phyloP scores from a whole-genome alignment of 2,797 vertebrate species.

The Clarias platycephalus region DNA sequence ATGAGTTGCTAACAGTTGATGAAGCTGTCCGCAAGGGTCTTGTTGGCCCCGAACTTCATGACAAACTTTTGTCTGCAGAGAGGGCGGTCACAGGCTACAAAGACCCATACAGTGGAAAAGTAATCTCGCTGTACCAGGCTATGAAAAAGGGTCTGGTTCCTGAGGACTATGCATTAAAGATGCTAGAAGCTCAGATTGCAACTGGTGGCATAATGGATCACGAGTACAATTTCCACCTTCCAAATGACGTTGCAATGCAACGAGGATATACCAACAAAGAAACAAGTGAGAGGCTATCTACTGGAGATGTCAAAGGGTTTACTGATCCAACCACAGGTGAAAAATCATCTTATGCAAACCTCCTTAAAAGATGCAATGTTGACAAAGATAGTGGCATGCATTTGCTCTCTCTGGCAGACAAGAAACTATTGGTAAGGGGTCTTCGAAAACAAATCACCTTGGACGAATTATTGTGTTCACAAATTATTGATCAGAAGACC shows the following conservation, averaged over 20 bases:
- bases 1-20: slow-evolving; percentile 88
- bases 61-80: slow-evolving; percentile 91
- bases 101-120: slow-evolving; percentile 92
- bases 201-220: slow-evolving; percentile 93
- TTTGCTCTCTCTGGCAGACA: slow-evolving; percentile 83
- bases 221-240: slow-evolving; percentile 88
- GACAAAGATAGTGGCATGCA: slow-evolving; percentile 79
- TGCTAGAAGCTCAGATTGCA: slow-evolving; percentile 90
- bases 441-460: slow-evolving; percentile 91
- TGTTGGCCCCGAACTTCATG: slow-evolving; percentile 93
- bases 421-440: slow-evolving; percentile 86
- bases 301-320: slow-evolving; percentile 77
- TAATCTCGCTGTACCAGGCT: slow-evolving; percentile 93
- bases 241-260: slow-evolving; percentile 84
- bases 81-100: slow-evolving; percentile 92
- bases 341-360: slow-evolving; percentile 84
- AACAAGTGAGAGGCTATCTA: slow-evolving; percentile 80
- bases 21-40: slow-evolving; percentile 92
- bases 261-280: slow-evolving; percentile 91
- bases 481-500: slow-evolving; percentile 86
- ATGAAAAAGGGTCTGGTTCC: slow-evolving; percentile 93
- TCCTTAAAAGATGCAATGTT: slow-evolving; percentile 82
- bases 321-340: slow-evolving; percentile 87
- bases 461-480: slow-evolving; percentile 88
- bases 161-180: slow-evolving; percentile 87